Conservation (phyloP, 2,888 invertebrate species). For the Acrobasis consociella region DNA sequence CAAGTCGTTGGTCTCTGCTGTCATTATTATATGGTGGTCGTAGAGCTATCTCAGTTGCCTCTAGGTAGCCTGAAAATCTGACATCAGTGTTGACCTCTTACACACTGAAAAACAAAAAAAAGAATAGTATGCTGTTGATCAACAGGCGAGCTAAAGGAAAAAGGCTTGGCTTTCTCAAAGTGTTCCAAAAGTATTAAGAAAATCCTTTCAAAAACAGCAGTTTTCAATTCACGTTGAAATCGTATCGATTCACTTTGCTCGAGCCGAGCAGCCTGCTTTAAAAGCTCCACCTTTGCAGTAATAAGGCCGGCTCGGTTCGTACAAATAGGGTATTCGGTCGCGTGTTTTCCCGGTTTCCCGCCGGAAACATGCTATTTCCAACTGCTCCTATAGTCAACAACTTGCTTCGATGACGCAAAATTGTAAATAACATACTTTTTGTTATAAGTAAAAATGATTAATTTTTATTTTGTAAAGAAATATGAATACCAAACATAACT, state of each 20-base stretch:
- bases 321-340: background rate
- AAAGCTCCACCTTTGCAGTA: slow-evolving; percentile 13
- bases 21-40: too few relatives aligned
- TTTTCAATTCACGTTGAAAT: background rate
- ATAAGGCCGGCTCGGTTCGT: background rate
- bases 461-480: too few relatives aligned
- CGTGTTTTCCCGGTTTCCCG: background rate
- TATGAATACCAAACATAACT: too few relatives aligned
- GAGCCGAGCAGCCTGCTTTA: background rate
- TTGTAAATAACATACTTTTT: background rate
- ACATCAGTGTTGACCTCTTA: too few relatives aligned
- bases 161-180: too few relatives aligned
- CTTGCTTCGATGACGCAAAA: background rate
- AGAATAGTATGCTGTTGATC: too few relatives aligned
- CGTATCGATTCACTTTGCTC: background rate
- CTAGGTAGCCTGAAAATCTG: too few relatives aligned
- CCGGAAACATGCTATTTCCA: background rate
- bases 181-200: background rate
- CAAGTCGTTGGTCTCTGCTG: too few relatives aligned
- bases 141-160: too few relatives aligned
- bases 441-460: too few relatives aligned
- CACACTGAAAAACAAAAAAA: too few relatives aligned
- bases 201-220: background rate
- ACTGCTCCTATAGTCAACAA: background rate
- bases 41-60: too few relatives aligned